A percentile compares a stretch with the other conserved stretches of the same genome.
These are phyloP conservation scores for Diploscapter pachys DNA, from an alignment of 1,140 invertebrate species.

Conservation along the genomic window DNA sequence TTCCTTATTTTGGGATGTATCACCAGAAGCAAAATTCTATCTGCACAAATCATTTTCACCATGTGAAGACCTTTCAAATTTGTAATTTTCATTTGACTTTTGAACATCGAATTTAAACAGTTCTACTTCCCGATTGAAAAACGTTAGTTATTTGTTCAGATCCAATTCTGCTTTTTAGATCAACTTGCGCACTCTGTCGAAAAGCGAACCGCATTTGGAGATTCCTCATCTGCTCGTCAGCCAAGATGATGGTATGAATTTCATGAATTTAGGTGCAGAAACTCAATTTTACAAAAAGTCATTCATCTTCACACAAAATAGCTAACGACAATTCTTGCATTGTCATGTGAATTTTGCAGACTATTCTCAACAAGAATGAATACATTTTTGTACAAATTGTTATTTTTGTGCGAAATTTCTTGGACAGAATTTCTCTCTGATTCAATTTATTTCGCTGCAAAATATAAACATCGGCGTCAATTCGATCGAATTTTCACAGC, in stretches of 20 bases:
- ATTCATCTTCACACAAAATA: not conserved
- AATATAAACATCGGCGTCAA: slow-evolving; percentile 9
- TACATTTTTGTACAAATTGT: not conserved
- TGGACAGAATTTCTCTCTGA: not conserved
- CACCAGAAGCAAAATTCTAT: no score
- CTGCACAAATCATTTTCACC: no score
- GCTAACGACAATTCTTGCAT: no score
- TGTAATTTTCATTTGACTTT: no score
- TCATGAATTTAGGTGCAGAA: slow-evolving; percentile 1
- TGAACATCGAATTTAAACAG: no score
- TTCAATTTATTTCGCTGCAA: slow-evolving; percentile 4
- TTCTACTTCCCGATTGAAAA: no score
- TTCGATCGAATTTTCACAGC: not conserved
- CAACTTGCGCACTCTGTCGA: slow-evolving; percentile 24
- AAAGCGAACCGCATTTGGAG: slow-evolving; percentile 30
- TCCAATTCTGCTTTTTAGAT: not conserved
- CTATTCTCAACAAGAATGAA: not conserved
- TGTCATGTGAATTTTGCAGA: no score
- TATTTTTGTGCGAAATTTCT: slow-evolving; percentile 6
- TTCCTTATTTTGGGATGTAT: no score
- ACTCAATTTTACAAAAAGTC: slow-evolving; percentile 9
- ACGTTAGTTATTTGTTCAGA: no score
- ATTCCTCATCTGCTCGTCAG: slow-evolving; percentile 30
- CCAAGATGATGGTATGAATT: slow-evolving; percentile 29
- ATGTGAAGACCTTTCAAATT: no score